A percentile compares a stretch with the other conserved stretches of the same genome.
These are phyloP conservation scores for Aeoliscus strigatus DNA, from an alignment of 2,797 vertebrate species.

Conservation along the genomic window DNA sequence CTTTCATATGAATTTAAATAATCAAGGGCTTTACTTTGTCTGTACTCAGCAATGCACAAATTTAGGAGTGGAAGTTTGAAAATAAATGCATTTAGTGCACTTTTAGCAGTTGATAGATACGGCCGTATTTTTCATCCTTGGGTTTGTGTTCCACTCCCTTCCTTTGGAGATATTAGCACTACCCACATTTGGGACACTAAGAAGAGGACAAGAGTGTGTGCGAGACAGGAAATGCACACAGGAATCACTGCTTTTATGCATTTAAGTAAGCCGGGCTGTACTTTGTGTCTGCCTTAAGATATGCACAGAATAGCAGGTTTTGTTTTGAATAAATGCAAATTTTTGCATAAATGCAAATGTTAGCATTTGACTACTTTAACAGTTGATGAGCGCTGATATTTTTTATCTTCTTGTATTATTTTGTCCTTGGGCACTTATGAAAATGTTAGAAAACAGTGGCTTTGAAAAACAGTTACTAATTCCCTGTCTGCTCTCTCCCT, in stretches of 20 bases:
- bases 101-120: too few relatives aligned
- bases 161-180: conserved; percentile 1
- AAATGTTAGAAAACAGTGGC: conserved; percentile 59
- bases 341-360: conserved; percentile 55
- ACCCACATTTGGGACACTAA: conserved; percentile 30
- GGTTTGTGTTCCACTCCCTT: too few relatives aligned
- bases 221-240: conserved; percentile 10
- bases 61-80: too few relatives aligned
- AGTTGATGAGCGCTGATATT: conserved; percentile 51
- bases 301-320: conserved; percentile 18
- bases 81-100: too few relatives aligned
- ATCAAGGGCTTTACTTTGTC: too few relatives aligned
- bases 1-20: too few relatives aligned
- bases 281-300: conserved; percentile 21
- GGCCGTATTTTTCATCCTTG: too few relatives aligned
- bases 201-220: conserved; percentile 6
- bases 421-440: conserved; percentile 65
- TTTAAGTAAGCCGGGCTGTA: conserved; percentile 7
- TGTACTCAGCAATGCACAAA: too few relatives aligned
- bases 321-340: conserved; percentile 32
- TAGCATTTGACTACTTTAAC: conserved; percentile 40
- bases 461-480: conserved; percentile 67
- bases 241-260: conserved; percentile 26
- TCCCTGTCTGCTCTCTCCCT: conserved; percentile 60
- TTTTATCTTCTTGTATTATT: conserved; percentile 47